Evolutionary conservation across 2,888 invertebrate genomes (phyloP), one percentile per base, ranked within the genome.

Genomic region (Drosophila emarginata): DNA sequence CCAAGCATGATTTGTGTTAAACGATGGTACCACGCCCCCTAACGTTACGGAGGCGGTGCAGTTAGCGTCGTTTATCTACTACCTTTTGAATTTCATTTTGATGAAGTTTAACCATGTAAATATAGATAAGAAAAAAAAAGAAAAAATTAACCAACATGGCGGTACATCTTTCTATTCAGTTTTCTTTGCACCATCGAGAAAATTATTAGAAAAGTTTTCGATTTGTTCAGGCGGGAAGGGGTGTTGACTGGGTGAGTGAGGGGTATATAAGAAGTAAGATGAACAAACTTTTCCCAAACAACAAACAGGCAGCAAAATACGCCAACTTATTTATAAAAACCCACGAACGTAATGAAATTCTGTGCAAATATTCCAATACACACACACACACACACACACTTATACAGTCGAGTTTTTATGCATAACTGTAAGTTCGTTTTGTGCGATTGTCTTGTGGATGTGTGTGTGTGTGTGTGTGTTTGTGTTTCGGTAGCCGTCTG

Each of bases 281-380:
- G 78, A 87, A 74, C 84, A 87, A 84, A 84, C 87, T 87, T 84
- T 77, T 77, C 64, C 54, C 81, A 81, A 84, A 82, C 84, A 82
- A 81, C 79, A 80, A 81, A 64, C 76, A 66, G 60, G 69, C 77
- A 68, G 56, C 54, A 39, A 45, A 45, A 71, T 54, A 51, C 64
- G 69, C 80, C 77, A 82, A 84, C 87, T 87, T 87, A 80, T 77
- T 79, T 84, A 87, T 87, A 77, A 76, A 68, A 73, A 75, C 54
- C 68, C 72, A 57, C 53, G 68, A 61, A 67, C 61, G 51, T 84
- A 84, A 84, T 84, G 84, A 84, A 84, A 84, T 84, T 84, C 84
- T 81, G 77, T 87, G 84, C 87, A 87, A n/a, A n/a, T 84, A 84
- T 80, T 81, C 84, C 67, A 56, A 67, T 69, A 75, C 77, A 61